Conservation (phyloP, 2,888 invertebrate genomes). For the Stenoptilia bipunctidactyla region DNA sequence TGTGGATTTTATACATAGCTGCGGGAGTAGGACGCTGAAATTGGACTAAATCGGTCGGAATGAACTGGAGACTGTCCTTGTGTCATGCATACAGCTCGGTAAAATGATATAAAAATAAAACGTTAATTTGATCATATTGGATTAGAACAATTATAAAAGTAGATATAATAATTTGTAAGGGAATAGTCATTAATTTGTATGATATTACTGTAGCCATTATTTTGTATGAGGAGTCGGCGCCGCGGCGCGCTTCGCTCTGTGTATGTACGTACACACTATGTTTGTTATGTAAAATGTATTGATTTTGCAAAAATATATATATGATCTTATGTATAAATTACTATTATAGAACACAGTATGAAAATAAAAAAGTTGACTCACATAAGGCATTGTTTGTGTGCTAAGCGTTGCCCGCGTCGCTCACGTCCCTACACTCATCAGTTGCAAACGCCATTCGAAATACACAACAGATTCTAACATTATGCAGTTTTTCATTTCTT, state of each 20-base stretch:
- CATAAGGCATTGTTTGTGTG: conserved; percentile 63
- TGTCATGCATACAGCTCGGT: conserved; percentile 52
- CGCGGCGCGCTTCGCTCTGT: conserved; percentile 27
- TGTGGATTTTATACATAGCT: conserved; percentile 67
- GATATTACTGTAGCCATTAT: conserved; percentile 69
- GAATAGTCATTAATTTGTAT: conserved; percentile 72
- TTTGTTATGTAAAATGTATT: conserved; percentile 71
- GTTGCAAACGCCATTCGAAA: conserved; percentile 52
- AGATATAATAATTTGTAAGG: conserved; percentile 69
- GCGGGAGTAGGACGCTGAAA: conserved; percentile 56
- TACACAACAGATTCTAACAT: conserved; percentile 60
- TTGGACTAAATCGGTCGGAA: conserved; percentile 50
- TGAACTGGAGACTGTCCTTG: conserved; percentile 47
- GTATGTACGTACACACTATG: conserved; percentile 66
- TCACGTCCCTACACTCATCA: conserved; percentile 28
- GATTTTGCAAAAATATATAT: conserved; percentile 69
- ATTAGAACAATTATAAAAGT: conserved; percentile 68
- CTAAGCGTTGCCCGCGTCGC: conserved; percentile 27
- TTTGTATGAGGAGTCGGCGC: conserved; percentile 38
- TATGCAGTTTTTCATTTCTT: conserved; percentile 52
- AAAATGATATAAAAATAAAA: conserved; percentile 41
- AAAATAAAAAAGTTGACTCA: conserved; percentile 69
- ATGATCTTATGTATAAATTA: conserved; percentile 70
- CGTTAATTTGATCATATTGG: conserved; percentile 57
- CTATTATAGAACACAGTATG: conserved; percentile 70